These are phyloP conservation scores for Ferdinandea cuprea DNA, from an alignment of 2,888 invertebrate species.

Conservation along the genomic window DNA sequence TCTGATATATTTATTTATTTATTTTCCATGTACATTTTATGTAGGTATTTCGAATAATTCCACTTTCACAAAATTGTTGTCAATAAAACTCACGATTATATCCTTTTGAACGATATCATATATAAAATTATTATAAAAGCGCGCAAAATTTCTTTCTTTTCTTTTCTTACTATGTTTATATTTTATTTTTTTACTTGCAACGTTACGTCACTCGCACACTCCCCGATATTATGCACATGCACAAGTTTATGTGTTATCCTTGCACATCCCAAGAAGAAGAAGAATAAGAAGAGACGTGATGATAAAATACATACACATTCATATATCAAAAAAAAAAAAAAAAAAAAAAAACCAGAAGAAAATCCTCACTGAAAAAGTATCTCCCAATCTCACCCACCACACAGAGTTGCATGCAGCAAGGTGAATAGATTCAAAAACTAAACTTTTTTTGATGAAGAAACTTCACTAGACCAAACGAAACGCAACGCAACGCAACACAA, in stretches of 20 bases:
- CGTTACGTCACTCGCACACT: conserved; percentile 72
- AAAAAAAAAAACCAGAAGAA: conserved; percentile 1
- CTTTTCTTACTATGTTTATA: conserved; percentile 9
- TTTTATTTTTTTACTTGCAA: conserved; percentile 27
- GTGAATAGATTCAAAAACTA: too few relatives aligned
- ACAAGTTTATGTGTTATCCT: conserved; percentile 67
- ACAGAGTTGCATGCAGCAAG: too few relatives aligned
- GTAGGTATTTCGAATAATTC: not conserved
- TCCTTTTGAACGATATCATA: conserved; percentile 20
- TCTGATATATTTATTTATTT: too few relatives aligned
- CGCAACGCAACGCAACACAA: conserved; percentile 46
- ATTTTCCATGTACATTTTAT: conserved; percentile 7
- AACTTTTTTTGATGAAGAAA: conserved; percentile 7
- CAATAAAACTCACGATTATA: not conserved
- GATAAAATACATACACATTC: conserved; percentile 14
- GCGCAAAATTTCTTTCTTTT: conserved; percentile 46
- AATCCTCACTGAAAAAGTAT: conserved; percentile 8
- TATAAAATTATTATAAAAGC: conserved; percentile 42
- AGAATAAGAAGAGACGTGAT: too few relatives aligned
- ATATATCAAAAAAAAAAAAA: too few relatives aligned
- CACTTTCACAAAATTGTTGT: conserved; percentile 24
- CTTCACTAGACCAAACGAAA: conserved; percentile 23
- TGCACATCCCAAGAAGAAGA: conserved; percentile 36
- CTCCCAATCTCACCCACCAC: not conserved
- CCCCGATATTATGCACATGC: conserved; percentile 69